Evolutionary conservation across 2,797 vertebrate species (phyloP), one percentile per base, ranked within the genome.

Genomic region (Tarsius wallacei): DNA sequence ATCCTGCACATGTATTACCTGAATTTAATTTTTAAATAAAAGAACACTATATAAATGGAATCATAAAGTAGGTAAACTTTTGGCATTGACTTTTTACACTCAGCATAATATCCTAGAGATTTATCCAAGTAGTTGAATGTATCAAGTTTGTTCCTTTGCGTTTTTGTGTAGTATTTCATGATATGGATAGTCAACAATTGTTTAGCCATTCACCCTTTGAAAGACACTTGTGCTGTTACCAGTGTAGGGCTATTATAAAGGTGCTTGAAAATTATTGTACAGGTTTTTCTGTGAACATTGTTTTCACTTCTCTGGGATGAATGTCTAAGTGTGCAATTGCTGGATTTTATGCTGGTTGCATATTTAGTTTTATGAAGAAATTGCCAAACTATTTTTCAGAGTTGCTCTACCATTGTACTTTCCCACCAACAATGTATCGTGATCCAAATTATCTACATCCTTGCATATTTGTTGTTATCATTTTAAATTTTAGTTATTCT

Each of bases 341-440:
- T 93, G n/a, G 26, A 28, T 78, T 22, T 51, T 42, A 49, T 55
- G 47, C 10, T 63, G 7, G 15, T 36, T 84, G 15, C 21, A 22
- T 55, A 68, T 87, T 88, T 57, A 55, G 57, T 42, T 93, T 74
- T 81, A 68, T 82, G 42, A 86, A 70, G 24, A 31, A 91, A 87
- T 64, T 91, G 10, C 3, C n/a, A 83, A 87, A 63, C 11, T 77
- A 15, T 87, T 82, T 71, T 91, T 21, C 47, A 64, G 22, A 83
- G 53, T n/a, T 13, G 15, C 49, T 87, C 19, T 55, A 57, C 4
- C 26, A 84, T 51, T 91, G 94, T 80, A 42, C 4, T 74, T 92
- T 80, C 36, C 55, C 33, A 73, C 36, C 17, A 83, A 77, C 26
- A 53, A 15, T 68, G 4, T 51, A 66, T 61, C n/a, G 5, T n/a